phyloP scores from a whole-genome alignment of 1,140 invertebrate genomes.

The Scaptomyza hsui region DNA sequence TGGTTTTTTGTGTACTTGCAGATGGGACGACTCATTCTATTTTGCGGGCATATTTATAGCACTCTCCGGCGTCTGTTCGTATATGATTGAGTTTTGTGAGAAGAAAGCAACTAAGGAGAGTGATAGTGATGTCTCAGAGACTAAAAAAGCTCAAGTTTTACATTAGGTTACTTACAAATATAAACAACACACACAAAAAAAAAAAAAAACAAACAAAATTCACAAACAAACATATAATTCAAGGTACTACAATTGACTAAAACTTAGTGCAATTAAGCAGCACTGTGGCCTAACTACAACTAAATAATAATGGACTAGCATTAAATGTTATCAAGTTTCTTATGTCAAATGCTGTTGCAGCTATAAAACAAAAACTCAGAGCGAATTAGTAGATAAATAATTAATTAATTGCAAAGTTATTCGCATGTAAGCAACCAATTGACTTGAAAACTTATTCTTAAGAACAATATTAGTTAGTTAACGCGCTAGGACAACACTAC shows the following conservation, averaged over 20 bases:
- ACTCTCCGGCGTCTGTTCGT: slow-evolving; percentile 90
- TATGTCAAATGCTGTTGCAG: slow-evolving; percentile 76
- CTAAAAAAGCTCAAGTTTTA: slow-evolving; percentile 82
- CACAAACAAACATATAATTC: slow-evolving; percentile 7
- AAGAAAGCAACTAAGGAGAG: slow-evolving; percentile 73
- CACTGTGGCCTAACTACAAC: slow-evolving; percentile 38
- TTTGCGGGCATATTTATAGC: slow-evolving; percentile 93
- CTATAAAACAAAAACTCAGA: slow-evolving; percentile 61
- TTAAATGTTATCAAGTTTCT: slow-evolving; percentile 77
- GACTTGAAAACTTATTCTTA: slow-evolving; percentile 45
- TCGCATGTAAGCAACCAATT: slow-evolving; percentile 47
- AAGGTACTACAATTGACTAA: slow-evolving; percentile 36
- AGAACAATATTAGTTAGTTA: slow-evolving; percentile 38
- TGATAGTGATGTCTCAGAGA: slow-evolving; percentile 81
- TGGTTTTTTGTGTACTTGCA: slow-evolving; percentile 16
- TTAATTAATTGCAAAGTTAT: slow-evolving; percentile 37
- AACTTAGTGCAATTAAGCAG: slow-evolving; percentile 46
- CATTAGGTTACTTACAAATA: slow-evolving; percentile 62
- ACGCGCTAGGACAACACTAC: slow-evolving; percentile 64
- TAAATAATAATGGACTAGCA: slow-evolving; percentile 57
- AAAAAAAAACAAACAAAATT: slow-evolving; percentile 6
- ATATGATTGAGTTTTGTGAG: slow-evolving; percentile 77
- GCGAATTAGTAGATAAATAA: slow-evolving; percentile 67
- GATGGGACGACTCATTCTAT: slow-evolving; percentile 88
- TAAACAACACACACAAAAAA: not conserved